Evolutionary conservation across 2,888 invertebrate genomes (phyloP).

Genomic region (Agonopterix subpropinquella): DNA sequence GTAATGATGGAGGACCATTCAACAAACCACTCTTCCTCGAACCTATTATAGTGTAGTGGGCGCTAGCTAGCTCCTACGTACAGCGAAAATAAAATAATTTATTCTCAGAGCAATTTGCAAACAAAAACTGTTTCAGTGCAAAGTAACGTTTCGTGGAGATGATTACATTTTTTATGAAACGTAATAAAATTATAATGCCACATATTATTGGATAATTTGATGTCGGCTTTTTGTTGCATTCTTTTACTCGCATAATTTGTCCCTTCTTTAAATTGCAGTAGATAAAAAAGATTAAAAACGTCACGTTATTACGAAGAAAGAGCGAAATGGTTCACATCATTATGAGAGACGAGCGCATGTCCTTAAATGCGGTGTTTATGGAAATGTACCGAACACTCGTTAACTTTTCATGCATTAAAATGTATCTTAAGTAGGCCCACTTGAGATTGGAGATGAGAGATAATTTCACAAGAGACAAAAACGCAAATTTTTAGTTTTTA

Average conservation of each 20-base stretch:
- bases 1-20: not conserved
- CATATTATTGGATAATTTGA: not conserved
- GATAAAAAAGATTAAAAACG: conserved; percentile 12
- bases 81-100: no score
- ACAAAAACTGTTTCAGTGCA: not conserved
- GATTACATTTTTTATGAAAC: not conserved
- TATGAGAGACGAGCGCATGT: conserved; percentile 25
- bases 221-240: not conserved
- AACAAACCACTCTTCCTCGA: no score
- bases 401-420: conserved; percentile 26
- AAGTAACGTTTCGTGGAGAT: not conserved
- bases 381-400: conserved; percentile 27
- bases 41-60: no score
- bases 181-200: conserved; percentile 5
- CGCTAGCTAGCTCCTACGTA: no score
- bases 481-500: no score
- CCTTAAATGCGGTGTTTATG: conserved; percentile 38
- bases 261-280: not conserved
- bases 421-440: conserved; percentile 14
- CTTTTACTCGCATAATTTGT: not conserved
- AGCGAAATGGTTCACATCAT: conserved; percentile 30
- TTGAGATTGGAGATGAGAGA: not conserved
- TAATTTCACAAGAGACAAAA: not conserved
- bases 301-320: conserved; percentile 22
- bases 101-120: no score